These are phyloP conservation scores for Stenopsyche tienmushanensis DNA, from an alignment of 1,140 invertebrate species.

Conservation along the genomic window DNA sequence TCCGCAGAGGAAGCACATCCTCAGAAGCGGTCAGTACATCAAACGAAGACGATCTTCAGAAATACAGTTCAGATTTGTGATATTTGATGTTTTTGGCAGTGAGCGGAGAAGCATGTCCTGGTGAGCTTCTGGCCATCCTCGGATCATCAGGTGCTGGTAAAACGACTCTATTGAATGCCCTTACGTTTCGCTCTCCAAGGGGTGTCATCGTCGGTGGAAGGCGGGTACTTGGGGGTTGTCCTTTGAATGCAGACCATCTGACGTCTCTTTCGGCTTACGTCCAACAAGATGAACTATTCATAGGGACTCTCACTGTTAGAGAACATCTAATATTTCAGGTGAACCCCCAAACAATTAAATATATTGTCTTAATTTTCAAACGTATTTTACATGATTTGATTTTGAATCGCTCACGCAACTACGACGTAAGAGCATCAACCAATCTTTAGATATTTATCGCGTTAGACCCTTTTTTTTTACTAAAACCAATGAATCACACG, in stretches of 20 bases:
- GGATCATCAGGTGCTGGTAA: slow-evolving; percentile 95
- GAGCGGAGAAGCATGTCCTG: slow-evolving; percentile 82
- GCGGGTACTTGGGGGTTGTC: slow-evolving; percentile 70
- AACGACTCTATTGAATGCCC: slow-evolving; percentile 88
- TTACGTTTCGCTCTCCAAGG: slow-evolving; percentile 75
- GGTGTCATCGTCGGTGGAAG: slow-evolving; percentile 70
- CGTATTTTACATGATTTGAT: not conserved
- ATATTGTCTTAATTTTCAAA: slow-evolving; percentile 4
- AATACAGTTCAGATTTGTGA: too few relatives aligned
- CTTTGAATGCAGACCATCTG: slow-evolving; percentile 66
- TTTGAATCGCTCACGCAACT: not conserved
- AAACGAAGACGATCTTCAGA: too few relatives aligned
- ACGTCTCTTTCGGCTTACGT: slow-evolving; percentile 88
- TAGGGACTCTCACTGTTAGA: slow-evolving; percentile 85
- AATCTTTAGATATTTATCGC: too few relatives aligned
- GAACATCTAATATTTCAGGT: slow-evolving; percentile 90
- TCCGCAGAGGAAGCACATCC: slow-evolving; percentile 62
- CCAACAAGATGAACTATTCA: slow-evolving; percentile 94
- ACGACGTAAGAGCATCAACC: not conserved
- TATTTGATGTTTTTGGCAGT: slow-evolving; percentile 63
- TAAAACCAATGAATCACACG: too few relatives aligned
- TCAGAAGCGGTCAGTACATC: slow-evolving; percentile 67
- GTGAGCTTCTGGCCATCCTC: slow-evolving; percentile 89
- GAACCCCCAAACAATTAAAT: slow-evolving; percentile 40
- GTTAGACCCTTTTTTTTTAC: too few relatives aligned